Base-by-base conservation (phyloP, 2,797 vertebrate species). In the Pteronotus mesoamericanus region DNA sequence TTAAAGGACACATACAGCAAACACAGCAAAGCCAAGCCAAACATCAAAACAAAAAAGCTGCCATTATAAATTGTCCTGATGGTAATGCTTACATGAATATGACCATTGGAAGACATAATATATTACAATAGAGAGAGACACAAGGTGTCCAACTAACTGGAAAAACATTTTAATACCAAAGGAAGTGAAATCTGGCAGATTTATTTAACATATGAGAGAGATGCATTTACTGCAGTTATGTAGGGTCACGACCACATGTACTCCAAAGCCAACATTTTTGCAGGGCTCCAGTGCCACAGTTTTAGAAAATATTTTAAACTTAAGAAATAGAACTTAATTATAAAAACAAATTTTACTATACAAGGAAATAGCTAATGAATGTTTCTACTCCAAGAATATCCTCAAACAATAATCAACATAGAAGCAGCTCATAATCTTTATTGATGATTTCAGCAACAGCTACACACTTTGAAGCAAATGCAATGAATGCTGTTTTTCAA, bases 231-330 rank as follows among this genome's bases (percentile, higher is more conserved):
- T 86, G 74, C 14, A 85, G 59, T 69, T 86, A 64, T 26, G 16
- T 39, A 55, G 46, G 44, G 55, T 72, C 59, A 87, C 39, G 32
- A 69, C 89, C 21, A 71, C 44, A 88, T 29, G 16, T 79, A 84
- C 55, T 83, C 74, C 48, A 55, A 77, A 83, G 59, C 19, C 86
- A 94, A 24, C 16, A 72, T 53, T 84, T 71, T 15, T 93, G 53
- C 6, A 74, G 19, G 37, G 77, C 16, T 83, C 24, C 8, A 78
- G 34, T 66, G 68, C 26, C 44, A 26, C 44, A 83, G 59, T 51
- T 94, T 94, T 53, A 88, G 80, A 84, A 87, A 90, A 71, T 74
- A 90, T 89, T 80, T 93, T 92, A 91, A 91, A 80, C 34, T 77
- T 72, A 75, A 44, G 39, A 85, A 77, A 86, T 64, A 83, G 14